A percentile compares a stretch with the other conserved stretches of the same genome.
These are phyloP conservation scores for Malurus leucopterus DNA, from an alignment of 2,797 vertebrate genomes.

Conservation along the genomic window DNA sequence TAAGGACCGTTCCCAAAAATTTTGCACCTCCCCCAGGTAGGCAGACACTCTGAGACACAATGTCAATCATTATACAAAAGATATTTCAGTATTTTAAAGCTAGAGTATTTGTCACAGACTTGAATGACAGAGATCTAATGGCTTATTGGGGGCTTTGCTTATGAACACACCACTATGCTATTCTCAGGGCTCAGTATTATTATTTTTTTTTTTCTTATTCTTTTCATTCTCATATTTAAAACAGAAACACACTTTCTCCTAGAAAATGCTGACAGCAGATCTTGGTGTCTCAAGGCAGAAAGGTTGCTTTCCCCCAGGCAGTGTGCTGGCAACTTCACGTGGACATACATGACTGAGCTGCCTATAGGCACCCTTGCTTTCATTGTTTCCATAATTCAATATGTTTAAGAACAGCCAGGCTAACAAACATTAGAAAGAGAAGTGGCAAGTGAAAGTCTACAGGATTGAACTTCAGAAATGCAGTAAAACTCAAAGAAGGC, in stretches of 20 bases:
- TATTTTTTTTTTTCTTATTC: not conserved
- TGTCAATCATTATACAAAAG: slow-evolving; percentile 30
- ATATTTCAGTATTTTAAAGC: slow-evolving; percentile 11
- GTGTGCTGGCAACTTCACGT: slow-evolving; percentile 2
- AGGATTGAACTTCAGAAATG: not conserved
- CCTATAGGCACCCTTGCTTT: slow-evolving; percentile 17
- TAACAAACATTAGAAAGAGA: not conserved
- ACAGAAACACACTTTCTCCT: slow-evolving; percentile 29
- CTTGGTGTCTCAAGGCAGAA: slow-evolving; percentile 47
- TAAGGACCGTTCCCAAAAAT: not conserved
- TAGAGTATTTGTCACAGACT: not conserved
- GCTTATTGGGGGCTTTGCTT: not conserved
- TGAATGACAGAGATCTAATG: slow-evolving; percentile 5
- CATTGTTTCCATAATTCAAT: slow-evolving; percentile 8
- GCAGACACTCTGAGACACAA: not conserved
- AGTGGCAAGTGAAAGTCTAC: not conserved
- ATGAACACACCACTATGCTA: not conserved
- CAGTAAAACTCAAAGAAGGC: not conserved
- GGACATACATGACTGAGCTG: slow-evolving; percentile 27
- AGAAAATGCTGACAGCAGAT: slow-evolving; percentile 28
- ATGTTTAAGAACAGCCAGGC: not conserved
- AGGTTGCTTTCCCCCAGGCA: slow-evolving; percentile 39
- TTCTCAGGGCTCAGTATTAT: not conserved
- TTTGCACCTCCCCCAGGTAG: not conserved
- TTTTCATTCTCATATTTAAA: slow-evolving; percentile 49